Conservation (phyloP, 2,797 vertebrate genomes). For the Graptemys geographica region DNA sequence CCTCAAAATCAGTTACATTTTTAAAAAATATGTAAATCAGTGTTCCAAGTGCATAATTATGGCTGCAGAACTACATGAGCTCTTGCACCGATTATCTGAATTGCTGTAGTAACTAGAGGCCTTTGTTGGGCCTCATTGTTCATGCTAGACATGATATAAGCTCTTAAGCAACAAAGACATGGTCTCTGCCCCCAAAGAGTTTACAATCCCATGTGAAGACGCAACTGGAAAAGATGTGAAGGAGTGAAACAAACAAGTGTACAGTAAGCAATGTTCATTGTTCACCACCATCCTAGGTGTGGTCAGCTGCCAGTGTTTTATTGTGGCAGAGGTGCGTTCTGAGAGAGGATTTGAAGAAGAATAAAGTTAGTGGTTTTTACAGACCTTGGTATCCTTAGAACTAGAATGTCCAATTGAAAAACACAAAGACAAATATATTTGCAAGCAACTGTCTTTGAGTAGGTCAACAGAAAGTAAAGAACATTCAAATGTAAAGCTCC, state of each 20-base stretch:
- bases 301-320: not conserved
- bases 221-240: accelerated
- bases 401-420: not conserved
- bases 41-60: not conserved
- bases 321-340: accelerated
- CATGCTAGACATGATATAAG: not conserved
- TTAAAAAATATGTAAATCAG: accelerated
- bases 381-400: not conserved
- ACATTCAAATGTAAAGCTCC: not conserved
- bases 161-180: not conserved
- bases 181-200: not conserved
- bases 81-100: not conserved
- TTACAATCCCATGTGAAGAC: not conserved
- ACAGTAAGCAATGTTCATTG: not conserved
- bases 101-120: not conserved
- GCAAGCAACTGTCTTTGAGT: not conserved
- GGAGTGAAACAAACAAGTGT: not conserved
- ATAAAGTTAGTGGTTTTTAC: not conserved
- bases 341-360: not conserved
- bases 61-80: not conserved
- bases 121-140: not conserved
- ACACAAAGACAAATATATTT: not conserved
- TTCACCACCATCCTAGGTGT: accelerated
- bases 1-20: slow-evolving; percentile 11
- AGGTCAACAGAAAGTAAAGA: not conserved